Evolutionary conservation across 2,888 invertebrate species (phyloP), one percentile per base, ranked within the genome.

Genomic region (Tinea semifulvella): DNA sequence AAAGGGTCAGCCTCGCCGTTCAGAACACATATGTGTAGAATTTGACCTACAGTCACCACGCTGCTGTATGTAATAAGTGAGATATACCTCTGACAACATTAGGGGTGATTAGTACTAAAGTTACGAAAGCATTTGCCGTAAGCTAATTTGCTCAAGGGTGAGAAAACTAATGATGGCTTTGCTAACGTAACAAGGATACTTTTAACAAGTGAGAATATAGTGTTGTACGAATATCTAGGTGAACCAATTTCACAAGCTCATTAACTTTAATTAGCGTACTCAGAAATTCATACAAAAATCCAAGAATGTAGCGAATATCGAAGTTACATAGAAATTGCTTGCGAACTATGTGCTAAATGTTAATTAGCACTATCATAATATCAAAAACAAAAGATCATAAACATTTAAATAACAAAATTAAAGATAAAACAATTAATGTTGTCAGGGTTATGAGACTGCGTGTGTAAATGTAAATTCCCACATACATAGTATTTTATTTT

Each of bases 361-460:
- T 31, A 31, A 31, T 31, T 13, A 7, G 13, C 31, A n/a, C 2
- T 7, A 26, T 14, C 13, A 13, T 31, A 13, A 4, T 31, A 31
- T 7, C 31, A 31, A 13, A 7, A 14, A 31, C 31, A 31, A 14
- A 14, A 14, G 31, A 26, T 31, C 7, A 4, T 31, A 31, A 31
- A 31, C 31, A 11, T n/a, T n/a, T n/a, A n/a, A n/a, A n/a, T n/a
- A n/a, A n/a, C n/a, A 2, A 31, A 31, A 31, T 31, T 31, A 11
- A 31, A 31, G 14, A 31, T 13, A 31, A 13, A 31, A 31, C 31
- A 31, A 31, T 31, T 31, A 31, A 31, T 31, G 31, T 31, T 31
- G 13, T 14, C 31, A 31, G 31, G 31, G 31, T 31, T 31, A 31
- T 31, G 31, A 31, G 31, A 31, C 11, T 11, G 6, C 13, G 7